Conservation (phyloP, 1,140 invertebrate genomes). For the Sycobia sp. region DNA sequence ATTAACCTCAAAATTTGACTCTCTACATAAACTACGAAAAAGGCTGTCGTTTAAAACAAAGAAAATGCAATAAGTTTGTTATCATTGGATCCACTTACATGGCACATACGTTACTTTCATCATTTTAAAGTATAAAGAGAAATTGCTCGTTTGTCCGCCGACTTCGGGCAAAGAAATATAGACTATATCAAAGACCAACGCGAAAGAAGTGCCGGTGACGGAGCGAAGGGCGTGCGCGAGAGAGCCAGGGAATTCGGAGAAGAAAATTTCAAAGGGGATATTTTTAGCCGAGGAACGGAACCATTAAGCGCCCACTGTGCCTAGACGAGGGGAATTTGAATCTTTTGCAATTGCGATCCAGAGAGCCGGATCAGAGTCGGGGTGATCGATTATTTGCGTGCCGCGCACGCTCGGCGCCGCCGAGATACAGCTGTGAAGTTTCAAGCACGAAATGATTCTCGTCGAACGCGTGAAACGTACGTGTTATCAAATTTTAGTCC, state of each 20-base stretch:
- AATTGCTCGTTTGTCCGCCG: slow-evolving; percentile 2
- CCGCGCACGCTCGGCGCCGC: too few relatives aligned
- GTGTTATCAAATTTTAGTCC: too few relatives aligned
- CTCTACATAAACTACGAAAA: too few relatives aligned
- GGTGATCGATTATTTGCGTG: slow-evolving; percentile 12
- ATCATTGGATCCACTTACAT: too few relatives aligned
- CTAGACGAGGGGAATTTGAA: slow-evolving; percentile 1
- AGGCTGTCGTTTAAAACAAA: too few relatives aligned
- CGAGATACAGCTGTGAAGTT: too few relatives aligned
- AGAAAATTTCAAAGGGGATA: slow-evolving; percentile 28
- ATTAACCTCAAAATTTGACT: too few relatives aligned
- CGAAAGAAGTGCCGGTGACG: too few relatives aligned
- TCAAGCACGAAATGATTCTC: too few relatives aligned
- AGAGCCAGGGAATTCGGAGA: slow-evolving; percentile 6
- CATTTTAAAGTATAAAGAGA: slow-evolving; percentile 4
- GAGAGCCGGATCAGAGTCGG: slow-evolving; percentile 2
- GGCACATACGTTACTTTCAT: slow-evolving; percentile 26
- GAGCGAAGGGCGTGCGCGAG: too few relatives aligned
- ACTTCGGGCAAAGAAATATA: slow-evolving; percentile 9
- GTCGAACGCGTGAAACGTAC: too few relatives aligned
- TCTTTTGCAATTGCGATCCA: slow-evolving; percentile 13
- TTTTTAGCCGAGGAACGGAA: slow-evolving; percentile 15
- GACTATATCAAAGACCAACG: not conserved
- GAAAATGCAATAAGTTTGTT: too few relatives aligned
- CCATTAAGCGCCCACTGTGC: slow-evolving; percentile 18